These are phyloP conservation scores for Fragariocoptes setiger DNA, from an alignment of 1,140 invertebrate genomes.

Conservation along the genomic window DNA sequence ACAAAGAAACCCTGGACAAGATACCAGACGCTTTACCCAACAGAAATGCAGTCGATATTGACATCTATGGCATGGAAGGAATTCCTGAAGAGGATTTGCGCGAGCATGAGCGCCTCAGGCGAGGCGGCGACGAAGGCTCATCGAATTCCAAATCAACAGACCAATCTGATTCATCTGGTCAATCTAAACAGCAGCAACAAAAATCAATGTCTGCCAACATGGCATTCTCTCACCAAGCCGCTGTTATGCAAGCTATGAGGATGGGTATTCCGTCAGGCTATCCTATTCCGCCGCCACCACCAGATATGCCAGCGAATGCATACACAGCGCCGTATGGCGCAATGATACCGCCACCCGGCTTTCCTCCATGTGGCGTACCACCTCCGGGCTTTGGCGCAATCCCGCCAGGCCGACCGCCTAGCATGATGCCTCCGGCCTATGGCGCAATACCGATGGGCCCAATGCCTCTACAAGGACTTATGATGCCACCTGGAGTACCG, in stretches of 20 bases:
- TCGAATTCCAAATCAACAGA: background rate
- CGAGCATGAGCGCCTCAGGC: conserved; percentile 64
- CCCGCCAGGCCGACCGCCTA: conserved; percentile 4
- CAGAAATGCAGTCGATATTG: conserved; percentile 91
- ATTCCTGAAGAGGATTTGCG: conserved; percentile 77
- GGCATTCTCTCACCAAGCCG: background rate
- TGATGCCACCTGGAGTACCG: conserved; percentile 4
- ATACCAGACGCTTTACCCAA: conserved; percentile 93
- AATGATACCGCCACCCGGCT: background rate
- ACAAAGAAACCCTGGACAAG: conserved; percentile 98
- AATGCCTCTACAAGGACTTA: background rate
- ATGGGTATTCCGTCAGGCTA: background rate
- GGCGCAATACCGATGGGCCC: background rate
- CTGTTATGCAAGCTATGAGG: conserved; percentile 1
- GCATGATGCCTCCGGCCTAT: conserved; percentile 3
- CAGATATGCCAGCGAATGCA: background rate
- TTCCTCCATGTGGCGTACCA: conserved; percentile 4
- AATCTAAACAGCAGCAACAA: background rate
- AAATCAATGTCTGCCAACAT: background rate
- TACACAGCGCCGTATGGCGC: background rate
- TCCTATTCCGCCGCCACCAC: background rate
- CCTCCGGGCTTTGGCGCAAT: background rate
- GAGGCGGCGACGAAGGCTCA: conserved; percentile 9
- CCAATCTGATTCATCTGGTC: background rate
- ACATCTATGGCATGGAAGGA: conserved; percentile 99